Conservation (phyloP, 2,888 invertebrate species). For the Tortricodes alternella region DNA sequence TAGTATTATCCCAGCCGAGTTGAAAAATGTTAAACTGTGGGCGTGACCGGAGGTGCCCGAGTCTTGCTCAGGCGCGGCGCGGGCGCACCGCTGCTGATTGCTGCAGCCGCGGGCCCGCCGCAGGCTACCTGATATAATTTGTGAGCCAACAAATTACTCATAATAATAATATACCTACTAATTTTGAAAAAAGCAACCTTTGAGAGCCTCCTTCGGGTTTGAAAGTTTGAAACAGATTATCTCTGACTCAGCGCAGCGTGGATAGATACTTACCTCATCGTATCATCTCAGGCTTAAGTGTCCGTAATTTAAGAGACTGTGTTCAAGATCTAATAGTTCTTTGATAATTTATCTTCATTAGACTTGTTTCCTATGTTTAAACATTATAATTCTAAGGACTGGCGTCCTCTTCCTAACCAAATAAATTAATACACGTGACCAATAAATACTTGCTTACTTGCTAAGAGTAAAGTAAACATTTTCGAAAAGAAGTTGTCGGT, state of each 20-base stretch:
- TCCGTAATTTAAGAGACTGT: conserved; percentile 5
- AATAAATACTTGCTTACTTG: too few species aligned
- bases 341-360: not conserved
- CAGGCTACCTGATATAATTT: conserved; percentile 81
- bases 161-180: conserved; percentile 78
- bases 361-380: not conserved
- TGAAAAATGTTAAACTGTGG: conserved; percentile 80
- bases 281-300: not conserved
- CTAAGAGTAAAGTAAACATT: too few species aligned
- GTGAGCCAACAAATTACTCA: conserved; percentile 76
- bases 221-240: conserved; percentile 51
- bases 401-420: too few species aligned
- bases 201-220: conserved; percentile 53
- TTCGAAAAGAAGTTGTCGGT: too few species aligned
- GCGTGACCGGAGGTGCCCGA: conserved; percentile 68
- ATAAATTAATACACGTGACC: too few species aligned
- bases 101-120: conserved; percentile 59
- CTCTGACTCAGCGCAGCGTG: conserved; percentile 57
- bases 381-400: not conserved
- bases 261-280: conserved; percentile 25
- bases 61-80: conserved; percentile 47
- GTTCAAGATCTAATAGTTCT: not conserved
- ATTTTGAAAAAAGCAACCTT: conserved; percentile 64
- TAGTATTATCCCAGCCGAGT: conserved; percentile 71
- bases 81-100: conserved; percentile 51